Percentiles rank a stretch among this genome's conserved stretches.
Evolutionary conservation across 2,797 vertebrate species (phyloP).

Genomic region (Enteromius paludinosus): DNA sequence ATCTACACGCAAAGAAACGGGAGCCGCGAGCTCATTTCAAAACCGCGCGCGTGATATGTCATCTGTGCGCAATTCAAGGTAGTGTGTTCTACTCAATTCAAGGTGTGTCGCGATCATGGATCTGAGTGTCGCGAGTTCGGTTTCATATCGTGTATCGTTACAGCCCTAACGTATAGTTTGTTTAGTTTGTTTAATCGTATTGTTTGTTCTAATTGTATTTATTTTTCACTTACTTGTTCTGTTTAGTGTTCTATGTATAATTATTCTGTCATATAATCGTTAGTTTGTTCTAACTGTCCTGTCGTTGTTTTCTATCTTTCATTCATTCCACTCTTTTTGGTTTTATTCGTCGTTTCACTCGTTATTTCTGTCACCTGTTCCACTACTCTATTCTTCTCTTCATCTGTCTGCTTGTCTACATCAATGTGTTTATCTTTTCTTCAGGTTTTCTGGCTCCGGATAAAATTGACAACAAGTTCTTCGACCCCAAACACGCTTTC

Average conservation of each 20-base stretch:
- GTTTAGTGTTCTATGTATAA: not conserved
- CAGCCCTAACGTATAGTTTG: no score
- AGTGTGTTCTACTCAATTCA: no score
- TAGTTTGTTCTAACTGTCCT: not conserved
- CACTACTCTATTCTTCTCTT: not conserved
- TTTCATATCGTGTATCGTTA: no score
- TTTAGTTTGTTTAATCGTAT: not conserved
- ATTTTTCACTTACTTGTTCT: not conserved
- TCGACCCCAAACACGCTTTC: conserved; percentile 95
- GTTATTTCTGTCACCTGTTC: not conserved
- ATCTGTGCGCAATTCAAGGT: no score
- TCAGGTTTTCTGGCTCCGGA: conserved; percentile 92
- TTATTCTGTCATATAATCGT: no score
- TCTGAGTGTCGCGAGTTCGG: no score
- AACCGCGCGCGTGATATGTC: no score
- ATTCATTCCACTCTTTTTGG: not conserved
- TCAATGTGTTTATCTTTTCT: not conserved
- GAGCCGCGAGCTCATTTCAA: no score
- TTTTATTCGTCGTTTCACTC: not conserved
- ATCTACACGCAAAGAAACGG: no score
- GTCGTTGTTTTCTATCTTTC: no score
- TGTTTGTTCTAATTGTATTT: not conserved
- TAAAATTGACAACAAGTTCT: conserved; percentile 95
- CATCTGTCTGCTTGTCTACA: not conserved
- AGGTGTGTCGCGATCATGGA: no score